Percentiles rank a stretch among this genome's conserved stretches.
Conservation (phyloP, 2,797 vertebrate genomes). For the Hoplostethus atlanticus region DNA sequence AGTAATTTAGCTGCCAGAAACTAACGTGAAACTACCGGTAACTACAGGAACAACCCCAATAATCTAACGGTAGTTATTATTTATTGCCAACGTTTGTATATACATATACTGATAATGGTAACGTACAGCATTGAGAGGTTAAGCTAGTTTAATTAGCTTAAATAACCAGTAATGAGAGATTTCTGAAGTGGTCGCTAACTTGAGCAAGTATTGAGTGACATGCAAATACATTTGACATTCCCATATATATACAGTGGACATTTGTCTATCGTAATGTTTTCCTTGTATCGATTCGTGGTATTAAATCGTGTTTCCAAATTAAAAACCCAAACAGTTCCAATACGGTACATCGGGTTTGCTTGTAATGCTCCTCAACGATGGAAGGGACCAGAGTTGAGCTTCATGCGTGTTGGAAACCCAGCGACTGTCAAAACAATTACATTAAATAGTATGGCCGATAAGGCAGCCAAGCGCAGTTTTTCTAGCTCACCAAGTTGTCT, state of each 20-base stretch:
- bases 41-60: fast-evolving
- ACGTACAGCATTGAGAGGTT: neutral
- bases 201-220: neutral
- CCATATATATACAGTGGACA: neutral
- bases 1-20: neutral
- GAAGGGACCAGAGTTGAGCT: neutral
- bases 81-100: neutral
- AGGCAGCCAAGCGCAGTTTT: neutral
- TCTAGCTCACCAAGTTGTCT: conserved; percentile 21
- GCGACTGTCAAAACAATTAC: too few species aligned
- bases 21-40: fast-evolving
- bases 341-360: conserved; percentile 8
- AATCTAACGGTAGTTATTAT: neutral
- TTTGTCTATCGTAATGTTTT: conserved; percentile 17
- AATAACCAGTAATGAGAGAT: neutral
- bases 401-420: neutral
- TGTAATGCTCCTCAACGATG: neutral
- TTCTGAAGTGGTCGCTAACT: neutral
- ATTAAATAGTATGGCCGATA: neutral
- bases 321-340: conserved; percentile 2
- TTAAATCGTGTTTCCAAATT: neutral
- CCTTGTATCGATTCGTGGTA: conserved; percentile 3
- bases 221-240: neutral
- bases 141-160: conserved; percentile 17
- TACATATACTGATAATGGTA: neutral